Evolutionary conservation across 2,888 invertebrate species (phyloP).

Genomic region (Pachliopta kotzebuea): DNA sequence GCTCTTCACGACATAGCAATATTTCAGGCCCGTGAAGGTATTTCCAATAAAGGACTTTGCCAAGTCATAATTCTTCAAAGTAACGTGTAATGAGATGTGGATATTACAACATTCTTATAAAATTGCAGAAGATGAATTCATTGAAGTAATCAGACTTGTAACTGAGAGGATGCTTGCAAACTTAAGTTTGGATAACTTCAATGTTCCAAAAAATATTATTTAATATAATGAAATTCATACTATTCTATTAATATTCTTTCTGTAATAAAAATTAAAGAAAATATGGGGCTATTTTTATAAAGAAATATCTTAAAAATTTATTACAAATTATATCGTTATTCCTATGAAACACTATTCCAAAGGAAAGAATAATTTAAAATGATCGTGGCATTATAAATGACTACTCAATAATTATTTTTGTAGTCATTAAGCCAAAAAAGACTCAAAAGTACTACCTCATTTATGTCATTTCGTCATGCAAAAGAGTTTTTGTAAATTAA

Average conservation of each 20-base stretch:
- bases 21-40: slow-evolving; percentile 79
- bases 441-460: no score
- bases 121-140: slow-evolving; percentile 43
- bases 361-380: slow-evolving; percentile 42
- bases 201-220: background rate
- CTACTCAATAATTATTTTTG: no score
- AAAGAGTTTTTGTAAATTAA: background rate
- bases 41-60: slow-evolving; percentile 81
- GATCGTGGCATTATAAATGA: no score
- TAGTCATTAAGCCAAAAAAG: no score
- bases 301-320: slow-evolving; percentile 9
- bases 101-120: slow-evolving; percentile 75
- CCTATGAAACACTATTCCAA: slow-evolving; percentile 54
- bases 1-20: slow-evolving; percentile 80
- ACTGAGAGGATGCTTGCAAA: slow-evolving; percentile 40
- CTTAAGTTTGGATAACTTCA: slow-evolving; percentile 9
- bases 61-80: slow-evolving; percentile 81
- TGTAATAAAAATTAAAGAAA: background rate
- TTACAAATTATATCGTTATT: slow-evolving; percentile 42
- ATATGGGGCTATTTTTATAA: no score
- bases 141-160: slow-evolving; percentile 45
- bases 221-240: background rate
- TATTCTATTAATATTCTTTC: background rate
- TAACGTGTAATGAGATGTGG: slow-evolving; percentile 80
- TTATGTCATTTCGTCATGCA: no score